These are phyloP conservation scores for Abrostola triplasia DNA, from an alignment of 2,888 invertebrate species.

Conservation along the genomic window DNA sequence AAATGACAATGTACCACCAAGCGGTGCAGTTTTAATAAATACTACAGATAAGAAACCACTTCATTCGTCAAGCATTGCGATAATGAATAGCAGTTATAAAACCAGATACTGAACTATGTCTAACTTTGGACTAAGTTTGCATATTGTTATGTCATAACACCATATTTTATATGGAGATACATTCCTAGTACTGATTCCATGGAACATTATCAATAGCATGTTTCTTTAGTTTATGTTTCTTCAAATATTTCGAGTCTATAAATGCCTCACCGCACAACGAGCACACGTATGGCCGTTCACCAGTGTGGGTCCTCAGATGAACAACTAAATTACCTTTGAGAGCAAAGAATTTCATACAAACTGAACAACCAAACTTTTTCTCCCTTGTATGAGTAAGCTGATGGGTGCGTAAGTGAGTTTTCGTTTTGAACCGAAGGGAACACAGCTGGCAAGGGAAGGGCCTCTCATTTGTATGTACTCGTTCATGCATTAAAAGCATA, in stretches of 20 bases:
- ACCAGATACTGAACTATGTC: neutral
- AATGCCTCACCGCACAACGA: conserved; percentile 82
- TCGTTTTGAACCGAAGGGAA: conserved; percentile 82
- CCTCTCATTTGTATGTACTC: conserved; percentile 85
- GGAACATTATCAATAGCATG: conserved; percentile 81
- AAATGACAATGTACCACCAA: too few relatives aligned
- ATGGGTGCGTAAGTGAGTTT: conserved; percentile 84
- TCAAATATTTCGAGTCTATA: conserved; percentile 86
- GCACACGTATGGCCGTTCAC: conserved; percentile 85
- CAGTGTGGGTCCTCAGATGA: conserved; percentile 85
- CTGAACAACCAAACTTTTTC: conserved; percentile 86
- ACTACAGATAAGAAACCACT: neutral
- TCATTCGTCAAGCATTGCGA: neutral
- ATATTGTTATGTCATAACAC: neutral
- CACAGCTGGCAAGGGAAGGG: conserved; percentile 83
- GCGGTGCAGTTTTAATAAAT: neutral
- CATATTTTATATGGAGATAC: conserved; percentile 25
- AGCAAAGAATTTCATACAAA: conserved; percentile 87
- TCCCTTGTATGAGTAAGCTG: conserved; percentile 86
- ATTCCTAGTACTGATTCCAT: conserved; percentile 78
- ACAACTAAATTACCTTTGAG: conserved; percentile 85
- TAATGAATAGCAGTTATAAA: neutral
- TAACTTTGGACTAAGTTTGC: conserved; percentile 3
- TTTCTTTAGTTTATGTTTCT: conserved; percentile 84
- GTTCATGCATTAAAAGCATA: conserved; percentile 85